Conservation (phyloP, 2,888 invertebrate genomes). For the Antheraea yamamai region DNA sequence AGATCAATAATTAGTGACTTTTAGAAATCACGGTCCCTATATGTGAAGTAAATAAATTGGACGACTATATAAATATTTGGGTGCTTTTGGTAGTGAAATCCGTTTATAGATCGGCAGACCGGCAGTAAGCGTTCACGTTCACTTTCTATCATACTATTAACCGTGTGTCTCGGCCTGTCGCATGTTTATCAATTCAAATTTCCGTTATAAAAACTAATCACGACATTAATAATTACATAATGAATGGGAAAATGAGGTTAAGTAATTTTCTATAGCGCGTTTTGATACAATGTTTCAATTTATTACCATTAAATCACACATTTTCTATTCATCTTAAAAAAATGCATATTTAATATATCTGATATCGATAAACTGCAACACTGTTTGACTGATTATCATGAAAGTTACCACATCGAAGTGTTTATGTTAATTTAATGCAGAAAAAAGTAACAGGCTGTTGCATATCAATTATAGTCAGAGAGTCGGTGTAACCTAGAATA, state of each 20-base stretch:
- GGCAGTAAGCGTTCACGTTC: neutral
- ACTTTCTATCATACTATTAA: conserved; percentile 14
- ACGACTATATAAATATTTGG: neutral
- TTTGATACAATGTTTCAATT: neutral
- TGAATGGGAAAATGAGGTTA: neutral
- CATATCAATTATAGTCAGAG: no score
- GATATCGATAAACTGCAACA: no score
- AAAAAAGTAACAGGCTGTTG: no score
- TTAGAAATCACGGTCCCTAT: neutral
- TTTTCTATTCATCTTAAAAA: neutral
- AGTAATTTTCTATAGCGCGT: neutral
- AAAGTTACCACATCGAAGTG: no score
- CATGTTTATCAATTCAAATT: conserved; percentile 8
- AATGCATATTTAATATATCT: no score
- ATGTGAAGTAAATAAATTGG: neutral
- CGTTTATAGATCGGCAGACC: conserved; percentile 5
- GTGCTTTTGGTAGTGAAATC: neutral
- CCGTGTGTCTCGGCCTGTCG: neutral
- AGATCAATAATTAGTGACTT: neutral
- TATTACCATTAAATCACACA: neutral
- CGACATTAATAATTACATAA: conserved; percentile 2
- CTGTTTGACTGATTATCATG: no score
- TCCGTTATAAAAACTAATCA: conserved; percentile 14
- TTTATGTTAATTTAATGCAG: no score
- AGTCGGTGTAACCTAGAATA: neutral